A percentile compares a stretch with the other conserved stretches of the same genome.
phyloP scores from a whole-genome alignment of 2,113 vertebrate species.

The Labeo catla region DNA sequence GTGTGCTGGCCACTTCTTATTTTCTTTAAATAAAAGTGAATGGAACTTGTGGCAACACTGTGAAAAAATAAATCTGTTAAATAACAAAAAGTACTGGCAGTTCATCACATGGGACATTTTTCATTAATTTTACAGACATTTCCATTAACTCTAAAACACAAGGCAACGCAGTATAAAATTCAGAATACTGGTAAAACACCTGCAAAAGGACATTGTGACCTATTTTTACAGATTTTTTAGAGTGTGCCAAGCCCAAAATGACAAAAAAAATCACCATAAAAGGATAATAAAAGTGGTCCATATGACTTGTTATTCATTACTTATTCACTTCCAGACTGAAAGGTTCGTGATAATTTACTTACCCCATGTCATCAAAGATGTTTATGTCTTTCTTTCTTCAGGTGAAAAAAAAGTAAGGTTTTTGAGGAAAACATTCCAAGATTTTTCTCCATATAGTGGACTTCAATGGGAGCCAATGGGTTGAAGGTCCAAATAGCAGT shows the following conservation, averaged over 20 bases:
- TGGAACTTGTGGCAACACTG: background rate
- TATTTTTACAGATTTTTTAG: background rate
- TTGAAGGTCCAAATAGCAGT: no score
- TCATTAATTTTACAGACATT: background rate
- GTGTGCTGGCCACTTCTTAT: background rate
- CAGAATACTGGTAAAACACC: background rate
- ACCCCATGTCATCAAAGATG: no score
- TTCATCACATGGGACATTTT: background rate
- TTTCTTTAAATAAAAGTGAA: background rate
- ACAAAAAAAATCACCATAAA: no score
- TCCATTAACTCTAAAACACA: background rate
- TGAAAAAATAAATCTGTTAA: background rate
- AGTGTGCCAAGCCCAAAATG: no score
- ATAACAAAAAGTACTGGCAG: no score
- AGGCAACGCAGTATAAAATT: background rate
- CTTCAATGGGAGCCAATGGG: no score
- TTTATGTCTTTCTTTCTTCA: no score
- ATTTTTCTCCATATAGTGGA: no score
- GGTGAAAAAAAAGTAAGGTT: no score
- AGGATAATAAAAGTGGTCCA: background rate
- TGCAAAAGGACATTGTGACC: background rate
- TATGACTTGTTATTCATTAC: background rate
- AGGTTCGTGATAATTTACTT: no score
- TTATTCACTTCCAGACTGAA: no score
- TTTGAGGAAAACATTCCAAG: no score